These are phyloP conservation scores for Megaustenia siamemsis DNA, from an alignment of 2,888 invertebrate genomes.

Conservation along the genomic window DNA sequence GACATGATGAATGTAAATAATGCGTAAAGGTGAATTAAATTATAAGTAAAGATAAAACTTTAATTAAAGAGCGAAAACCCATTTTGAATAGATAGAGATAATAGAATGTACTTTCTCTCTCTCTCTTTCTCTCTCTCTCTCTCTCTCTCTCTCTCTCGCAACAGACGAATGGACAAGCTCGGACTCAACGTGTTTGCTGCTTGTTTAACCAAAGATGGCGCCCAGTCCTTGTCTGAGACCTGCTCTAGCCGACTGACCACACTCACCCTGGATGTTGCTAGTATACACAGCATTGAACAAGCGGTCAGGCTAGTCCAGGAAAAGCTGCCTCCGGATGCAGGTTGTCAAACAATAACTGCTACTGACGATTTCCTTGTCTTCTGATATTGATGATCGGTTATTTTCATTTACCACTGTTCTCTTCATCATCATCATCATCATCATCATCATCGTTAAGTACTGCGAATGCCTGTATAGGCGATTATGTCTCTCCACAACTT, in stretches of 20 bases:
- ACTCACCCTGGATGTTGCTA: slow-evolving; percentile 26
- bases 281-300: slow-evolving; percentile 11
- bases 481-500: no score
- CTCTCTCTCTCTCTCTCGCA: not conserved
- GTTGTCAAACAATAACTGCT: not conserved
- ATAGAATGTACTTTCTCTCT: no score
- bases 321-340: not conserved
- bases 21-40: no score
- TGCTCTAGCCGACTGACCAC: slow-evolving; percentile 24
- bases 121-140: no score
- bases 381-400: not conserved
- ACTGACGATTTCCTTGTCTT: not conserved
- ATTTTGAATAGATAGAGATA: no score
- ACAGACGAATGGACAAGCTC: slow-evolving; percentile 36
- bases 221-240: not conserved
- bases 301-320: not conserved
- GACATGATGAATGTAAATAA: no score
- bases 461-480: no score
- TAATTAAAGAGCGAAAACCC: no score
- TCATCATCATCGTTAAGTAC: not conserved
- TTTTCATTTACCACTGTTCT: not conserved
- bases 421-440: not conserved
- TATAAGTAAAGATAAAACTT: no score
- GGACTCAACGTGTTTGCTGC: slow-evolving; percentile 43
- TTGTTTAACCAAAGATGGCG: slow-evolving; percentile 28